These are phyloP conservation scores for Nemurella pictetii DNA, from an alignment of 2,888 invertebrate species.

Conservation along the genomic window DNA sequence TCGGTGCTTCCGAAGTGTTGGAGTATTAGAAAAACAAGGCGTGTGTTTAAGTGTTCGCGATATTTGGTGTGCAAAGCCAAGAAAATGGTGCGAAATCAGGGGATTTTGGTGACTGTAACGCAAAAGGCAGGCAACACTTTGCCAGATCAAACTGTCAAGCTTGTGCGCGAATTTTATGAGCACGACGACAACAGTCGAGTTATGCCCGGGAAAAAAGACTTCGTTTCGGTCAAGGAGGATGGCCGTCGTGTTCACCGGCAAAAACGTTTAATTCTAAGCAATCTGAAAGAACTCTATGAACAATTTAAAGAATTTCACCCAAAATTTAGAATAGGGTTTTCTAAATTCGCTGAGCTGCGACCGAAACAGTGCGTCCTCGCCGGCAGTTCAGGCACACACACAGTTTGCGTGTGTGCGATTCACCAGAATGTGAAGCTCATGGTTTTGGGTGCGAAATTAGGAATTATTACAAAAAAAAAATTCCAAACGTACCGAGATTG, in stretches of 20 bases:
- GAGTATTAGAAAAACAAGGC: conserved; percentile 20
- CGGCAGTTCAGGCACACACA: conserved; percentile 22
- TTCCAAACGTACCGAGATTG: not conserved
- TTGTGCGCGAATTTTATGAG: conserved; percentile 35
- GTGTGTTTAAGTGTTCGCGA: conserved; percentile 29
- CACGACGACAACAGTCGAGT: conserved; percentile 36
- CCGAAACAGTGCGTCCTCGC: conserved; percentile 30
- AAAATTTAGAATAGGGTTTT: not conserved
- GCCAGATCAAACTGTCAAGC: not conserved
- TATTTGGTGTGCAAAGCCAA: conserved; percentile 35
- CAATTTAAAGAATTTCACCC: not conserved
- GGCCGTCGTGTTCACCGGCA: too few relatives aligned
- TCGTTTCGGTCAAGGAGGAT: too few relatives aligned
- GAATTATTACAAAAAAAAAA: not conserved
- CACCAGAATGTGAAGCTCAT: conserved; percentile 18
- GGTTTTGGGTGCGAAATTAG: not conserved
- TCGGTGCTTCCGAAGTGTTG: too few relatives aligned
- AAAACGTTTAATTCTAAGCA: conserved; percentile 7
- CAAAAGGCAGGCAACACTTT: conserved; percentile 33
- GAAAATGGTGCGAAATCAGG: conserved; percentile 28
- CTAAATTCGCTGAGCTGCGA: conserved; percentile 29
- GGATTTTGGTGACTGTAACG: conserved; percentile 25
- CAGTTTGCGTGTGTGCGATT: conserved; percentile 21
- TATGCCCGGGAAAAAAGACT: too few relatives aligned
- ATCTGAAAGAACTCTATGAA: not conserved